Evolutionary conservation across 2,888 invertebrate genomes (phyloP), one percentile per base, ranked within the genome.

Genomic region (Agrilus mali): DNA sequence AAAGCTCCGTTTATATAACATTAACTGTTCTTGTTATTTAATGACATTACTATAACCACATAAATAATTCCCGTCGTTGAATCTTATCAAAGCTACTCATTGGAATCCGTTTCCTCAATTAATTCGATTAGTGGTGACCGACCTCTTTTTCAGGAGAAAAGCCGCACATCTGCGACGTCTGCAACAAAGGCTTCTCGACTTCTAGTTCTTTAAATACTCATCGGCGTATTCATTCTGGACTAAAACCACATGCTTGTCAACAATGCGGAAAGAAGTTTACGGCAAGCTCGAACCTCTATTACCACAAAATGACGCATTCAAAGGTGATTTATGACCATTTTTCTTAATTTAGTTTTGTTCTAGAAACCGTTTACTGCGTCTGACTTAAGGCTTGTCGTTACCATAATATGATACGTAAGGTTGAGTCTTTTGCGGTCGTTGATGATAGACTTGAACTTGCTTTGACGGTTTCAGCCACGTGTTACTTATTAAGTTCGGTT

Each of bases 251-350:
- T 61, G 82, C 88, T 68, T 83, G 87, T 67, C 78, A 81, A 58
- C 82, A 88, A 49, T 93, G 92, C 64, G 90, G 89, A 52, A 93
- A 92, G 68, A 73, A 89, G 53, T 93, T 93, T 66, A 90, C 92
- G 1, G 92, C 92, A 56, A 87, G 87, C 60, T 90, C 90, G 38
- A 93, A 93, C 68, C 76, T 93, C 47, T 93, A 93, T 68, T 93
- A 93, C 67, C 93, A 93, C 73, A 78, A 89, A 57, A 92, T 93
- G 90, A 93, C 92, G 49, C 93, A 93, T 65, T 86, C 88, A 63
- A 93, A 90, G 82, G 92, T 90, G 72, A 27, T 27, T 27, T 27
- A 27, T 27, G 27, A 10, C 3, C 27, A 27, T 27, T 27, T 27
- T 27, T 10, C 27, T 27, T 27, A 27, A 27, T 27, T 27, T 10